Base-by-base conservation (phyloP, 2,888 invertebrate genomes). In the Germaria angustata region DNA sequence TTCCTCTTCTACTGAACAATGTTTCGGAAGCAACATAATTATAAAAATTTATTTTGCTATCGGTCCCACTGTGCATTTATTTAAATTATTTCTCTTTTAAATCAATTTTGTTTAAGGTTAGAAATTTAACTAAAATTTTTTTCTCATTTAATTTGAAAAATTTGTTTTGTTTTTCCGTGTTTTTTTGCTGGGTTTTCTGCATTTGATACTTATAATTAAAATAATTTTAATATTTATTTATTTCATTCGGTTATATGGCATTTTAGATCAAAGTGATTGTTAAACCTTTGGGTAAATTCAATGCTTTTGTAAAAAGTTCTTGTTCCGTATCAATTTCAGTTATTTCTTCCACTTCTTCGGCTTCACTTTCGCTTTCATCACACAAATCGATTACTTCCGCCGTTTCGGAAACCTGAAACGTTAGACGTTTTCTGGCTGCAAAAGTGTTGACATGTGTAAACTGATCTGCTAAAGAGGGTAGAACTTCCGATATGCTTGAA, bases 401-500 rank as follows among this genome's bases (percentile, higher is more conserved):
- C 13, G 68, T 71, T 51, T 77, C 66, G 22, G 77, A 65, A 61
- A 80, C 51, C 32, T 86, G 85, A 86, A 86, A 87, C 72, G 84
- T 77, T 44, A 86, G 69, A 80, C 79, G 85, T 84, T 84, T 83
- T 55, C 84, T 84, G 63, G 85, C 82, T 11, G 78, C 53, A 6
- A 63, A 49, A 20, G 69, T 44, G 32, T 69, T 66, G 15, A 24
- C 63, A 9, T 83, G 59, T 72, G 81, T 79, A 82, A 82, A 53
- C 34, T 82, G 79, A 82, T 82, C 79, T 61, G 71, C 8, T 39
- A 75, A 55, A 8, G 79, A 66, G 69, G 90, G 89, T 84, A 91
- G 86, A 79, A 91, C 91, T 89, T 91, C 91, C 87, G 89, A 89
- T 85, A 91, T 88, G 83, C 87, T 89, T 80, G 87, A 87, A 87